phyloP scores from a whole-genome alignment of 2,113 vertebrate genomes.

The Silurus meridionalis region DNA sequence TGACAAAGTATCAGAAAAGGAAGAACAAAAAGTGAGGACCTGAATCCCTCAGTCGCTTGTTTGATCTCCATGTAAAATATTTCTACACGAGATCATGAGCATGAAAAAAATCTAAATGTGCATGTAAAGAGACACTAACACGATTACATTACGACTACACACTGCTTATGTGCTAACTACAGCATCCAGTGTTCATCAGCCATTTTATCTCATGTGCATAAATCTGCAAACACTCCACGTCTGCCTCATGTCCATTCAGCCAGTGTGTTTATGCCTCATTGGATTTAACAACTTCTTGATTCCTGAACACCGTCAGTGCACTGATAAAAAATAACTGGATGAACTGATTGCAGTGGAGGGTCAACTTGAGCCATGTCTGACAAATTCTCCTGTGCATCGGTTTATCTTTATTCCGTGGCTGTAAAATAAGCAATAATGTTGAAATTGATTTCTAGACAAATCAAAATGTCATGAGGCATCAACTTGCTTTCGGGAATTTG shows the following conservation, averaged over 20 bases:
- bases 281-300: conserved; percentile 16
- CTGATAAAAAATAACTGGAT: conserved; percentile 3
- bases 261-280: conserved; percentile 4
- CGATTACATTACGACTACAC: not conserved
- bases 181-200: not conserved
- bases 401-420: not conserved
- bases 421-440: not conserved
- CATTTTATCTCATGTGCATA: conserved; percentile 21
- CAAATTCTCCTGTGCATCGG: not conserved
- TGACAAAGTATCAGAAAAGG: conserved; percentile 98
- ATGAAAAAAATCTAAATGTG: conserved; percentile 6
- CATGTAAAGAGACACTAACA: not conserved
- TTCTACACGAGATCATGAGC: not conserved
- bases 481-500: not conserved
- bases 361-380: not conserved
- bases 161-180: not conserved
- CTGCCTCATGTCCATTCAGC: conserved; percentile 5
- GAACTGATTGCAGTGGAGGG: not conserved
- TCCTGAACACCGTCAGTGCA: not conserved
- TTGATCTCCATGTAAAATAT: not conserved
- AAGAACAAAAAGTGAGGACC: conserved; percentile 97
- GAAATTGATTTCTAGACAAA: conserved; percentile 12
- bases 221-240: conserved; percentile 6
- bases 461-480: not conserved
- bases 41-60: conserved; percentile 46